phyloP scores from a whole-genome alignment of 2,888 invertebrate genomes.

The Melinaea marsaeus region DNA sequence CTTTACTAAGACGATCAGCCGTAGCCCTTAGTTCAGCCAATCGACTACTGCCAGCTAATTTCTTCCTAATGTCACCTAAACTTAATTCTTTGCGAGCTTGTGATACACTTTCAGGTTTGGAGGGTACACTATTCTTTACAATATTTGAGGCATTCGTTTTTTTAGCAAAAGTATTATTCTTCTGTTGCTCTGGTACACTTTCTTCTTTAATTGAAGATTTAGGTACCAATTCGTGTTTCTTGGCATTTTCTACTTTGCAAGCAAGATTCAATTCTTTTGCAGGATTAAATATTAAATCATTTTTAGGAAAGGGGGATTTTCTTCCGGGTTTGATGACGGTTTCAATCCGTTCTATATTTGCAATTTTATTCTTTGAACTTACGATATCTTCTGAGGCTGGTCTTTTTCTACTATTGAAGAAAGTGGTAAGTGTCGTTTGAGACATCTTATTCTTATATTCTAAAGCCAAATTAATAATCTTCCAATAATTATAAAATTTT shows the following conservation, averaged over 20 bases:
- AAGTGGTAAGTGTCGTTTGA: constrained; percentile 86
- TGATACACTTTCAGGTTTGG: constrained; percentile 61
- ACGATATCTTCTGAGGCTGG: constrained; percentile 82
- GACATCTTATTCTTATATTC: constrained; percentile 75
- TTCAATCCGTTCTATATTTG: constrained; percentile 52
- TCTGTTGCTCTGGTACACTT: constrained; percentile 18
- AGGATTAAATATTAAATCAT: constrained; percentile 21
- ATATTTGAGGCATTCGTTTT: constrained; percentile 56
- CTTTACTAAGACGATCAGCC: constrained; percentile 81
- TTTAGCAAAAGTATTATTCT: constrained; percentile 48
- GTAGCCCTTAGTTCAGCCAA: constrained; percentile 84
- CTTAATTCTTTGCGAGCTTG: constrained; percentile 79
- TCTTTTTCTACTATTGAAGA: constrained; percentile 87
- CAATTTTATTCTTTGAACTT: constrained; percentile 73
- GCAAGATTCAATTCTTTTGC: constrained; percentile 21
- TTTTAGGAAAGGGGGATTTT: constrained; percentile 33
- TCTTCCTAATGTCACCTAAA: constrained; percentile 83
- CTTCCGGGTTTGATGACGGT: constrained; percentile 26
- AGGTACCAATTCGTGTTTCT: constrained; percentile 7
- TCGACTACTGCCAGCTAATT: constrained; percentile 81
- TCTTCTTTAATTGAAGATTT: constrained; percentile 14
- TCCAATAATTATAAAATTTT: background rate
- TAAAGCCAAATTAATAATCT: too few species aligned
- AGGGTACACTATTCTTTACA: constrained; percentile 37
- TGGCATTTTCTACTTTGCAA: constrained; percentile 19